A percentile compares a stretch with the other conserved stretches of the same genome.
These are phyloP conservation scores for Psylliodes chrysocephalus DNA, from an alignment of 2,888 invertebrate species.

Conservation along the genomic window DNA sequence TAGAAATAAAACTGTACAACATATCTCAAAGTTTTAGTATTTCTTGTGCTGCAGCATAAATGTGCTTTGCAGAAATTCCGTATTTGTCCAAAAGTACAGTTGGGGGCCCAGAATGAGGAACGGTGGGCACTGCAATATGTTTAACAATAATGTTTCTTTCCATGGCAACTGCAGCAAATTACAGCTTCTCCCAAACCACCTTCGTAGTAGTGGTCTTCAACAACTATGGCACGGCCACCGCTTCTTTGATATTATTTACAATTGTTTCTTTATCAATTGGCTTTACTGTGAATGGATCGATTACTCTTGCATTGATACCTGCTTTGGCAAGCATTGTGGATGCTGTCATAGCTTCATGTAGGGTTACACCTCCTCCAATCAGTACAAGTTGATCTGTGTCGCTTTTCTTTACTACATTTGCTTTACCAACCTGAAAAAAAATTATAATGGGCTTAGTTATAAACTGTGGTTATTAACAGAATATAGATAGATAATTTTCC, in stretches of 20 bases:
- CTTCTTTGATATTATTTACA: constrained; percentile 78
- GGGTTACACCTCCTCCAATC: constrained; percentile 93
- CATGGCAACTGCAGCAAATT: constrained; percentile 78
- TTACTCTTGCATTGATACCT: constrained; percentile 81
- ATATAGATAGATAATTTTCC: too few species aligned
- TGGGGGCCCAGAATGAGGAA: constrained; percentile 95
- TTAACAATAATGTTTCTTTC: constrained; percentile 78
- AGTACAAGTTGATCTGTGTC: constrained; percentile 83
- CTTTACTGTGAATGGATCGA: constrained; percentile 97
- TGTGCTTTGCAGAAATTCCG: constrained; percentile 86
- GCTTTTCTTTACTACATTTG: constrained; percentile 82
- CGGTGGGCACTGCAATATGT: constrained; percentile 80
- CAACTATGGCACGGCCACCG: constrained; percentile 88
- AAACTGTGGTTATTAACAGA: too few species aligned
- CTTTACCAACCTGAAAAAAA: constrained; percentile 73
- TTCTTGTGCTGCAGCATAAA: constrained; percentile 76
- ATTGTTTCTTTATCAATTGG: constrained; percentile 88
- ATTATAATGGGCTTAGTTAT: too few species aligned
- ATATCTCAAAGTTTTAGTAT: constrained; percentile 66
- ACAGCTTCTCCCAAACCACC: constrained; percentile 98
- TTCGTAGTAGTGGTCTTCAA: constrained; percentile 97
- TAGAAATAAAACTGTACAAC: neutral
- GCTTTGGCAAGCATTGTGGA: constrained; percentile 76
- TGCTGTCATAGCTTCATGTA: constrained; percentile 90
- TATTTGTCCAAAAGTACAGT: constrained; percentile 85